These are phyloP conservation scores for Temnopleurus reevesii DNA, from an alignment of 53 echinoderm and acorn worm genomes.

Conservation along the genomic window DNA sequence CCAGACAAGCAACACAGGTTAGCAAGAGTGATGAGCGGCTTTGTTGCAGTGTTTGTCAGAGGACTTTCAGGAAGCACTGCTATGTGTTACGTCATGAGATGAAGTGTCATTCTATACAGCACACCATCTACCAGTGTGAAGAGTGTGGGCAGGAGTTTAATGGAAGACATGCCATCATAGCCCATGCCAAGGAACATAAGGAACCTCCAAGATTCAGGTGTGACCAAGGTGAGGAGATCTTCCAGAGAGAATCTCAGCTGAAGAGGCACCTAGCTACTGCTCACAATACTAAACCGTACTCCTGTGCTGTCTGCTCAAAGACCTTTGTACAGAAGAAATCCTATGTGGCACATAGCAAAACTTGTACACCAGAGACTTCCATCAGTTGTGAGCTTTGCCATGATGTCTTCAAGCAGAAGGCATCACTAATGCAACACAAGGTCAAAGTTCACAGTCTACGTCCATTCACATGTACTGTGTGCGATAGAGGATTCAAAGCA, in stretches of 20 bases:
- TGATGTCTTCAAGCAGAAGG: background rate
- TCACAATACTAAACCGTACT: background rate
- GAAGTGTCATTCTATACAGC: conserved; percentile 35
- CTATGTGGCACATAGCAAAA: background rate
- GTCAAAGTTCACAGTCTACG: conserved; percentile 11
- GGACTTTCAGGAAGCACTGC: background rate
- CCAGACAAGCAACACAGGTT: background rate
- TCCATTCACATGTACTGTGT: conserved; percentile 1
- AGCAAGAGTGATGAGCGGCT: background rate
- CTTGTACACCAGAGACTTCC: background rate
- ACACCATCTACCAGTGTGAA: background rate
- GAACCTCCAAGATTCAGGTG: background rate
- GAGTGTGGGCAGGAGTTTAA: conserved; percentile 13
- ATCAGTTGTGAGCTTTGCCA: background rate
- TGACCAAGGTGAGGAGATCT: background rate
- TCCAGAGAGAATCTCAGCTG: background rate
- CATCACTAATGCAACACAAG: background rate
- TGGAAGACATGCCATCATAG: background rate
- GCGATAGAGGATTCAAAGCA: background rate
- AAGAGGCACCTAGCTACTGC: background rate
- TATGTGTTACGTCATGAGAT: conserved; percentile 5
- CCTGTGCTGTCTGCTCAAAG: conserved; percentile 17
- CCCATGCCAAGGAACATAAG: background rate
- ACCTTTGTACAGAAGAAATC: conserved; percentile 1
- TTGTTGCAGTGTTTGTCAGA: conserved; percentile 20